Percentiles rank a stretch among this genome's conserved stretches.
These are phyloP conservation scores for Castor canadensis DNA, from an alignment of 2,113 vertebrate species.

Conservation along the genomic window DNA sequence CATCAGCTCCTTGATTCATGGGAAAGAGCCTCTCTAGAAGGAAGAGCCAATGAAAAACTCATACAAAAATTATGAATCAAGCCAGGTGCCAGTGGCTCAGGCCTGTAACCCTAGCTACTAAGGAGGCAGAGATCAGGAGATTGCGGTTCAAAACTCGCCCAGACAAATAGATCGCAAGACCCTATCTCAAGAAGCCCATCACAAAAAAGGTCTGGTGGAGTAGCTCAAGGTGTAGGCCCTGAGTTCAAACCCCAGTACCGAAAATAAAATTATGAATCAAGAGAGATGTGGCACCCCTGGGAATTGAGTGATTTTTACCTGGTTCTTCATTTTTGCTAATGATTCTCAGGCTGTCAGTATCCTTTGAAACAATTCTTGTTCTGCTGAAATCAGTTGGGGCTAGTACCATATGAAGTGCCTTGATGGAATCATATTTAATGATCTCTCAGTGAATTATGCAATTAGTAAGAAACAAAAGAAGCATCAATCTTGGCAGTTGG, in stretches of 20 bases:
- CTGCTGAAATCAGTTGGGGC: background rate
- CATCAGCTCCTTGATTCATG: background rate
- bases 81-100: too few species aligned
- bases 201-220: too few species aligned
- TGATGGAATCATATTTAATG: background rate
- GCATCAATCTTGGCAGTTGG: background rate
- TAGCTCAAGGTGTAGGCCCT: too few species aligned
- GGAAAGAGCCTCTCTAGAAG: background rate
- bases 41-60: background rate
- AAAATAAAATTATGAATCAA: background rate
- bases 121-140: too few species aligned
- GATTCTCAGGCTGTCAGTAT: background rate
- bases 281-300: background rate
- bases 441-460: background rate
- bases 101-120: too few species aligned
- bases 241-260: too few species aligned
- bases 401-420: background rate
- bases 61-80: background rate
- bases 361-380: background rate
- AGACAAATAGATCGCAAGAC: too few species aligned
- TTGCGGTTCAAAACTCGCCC: too few species aligned
- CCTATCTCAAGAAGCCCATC: too few species aligned
- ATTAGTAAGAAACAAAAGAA: conserved; percentile 15
- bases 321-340: background rate
- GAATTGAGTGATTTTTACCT: background rate